Base-by-base conservation (phyloP, 2,888 invertebrate genomes). In the Alentia gelatinosa region DNA sequence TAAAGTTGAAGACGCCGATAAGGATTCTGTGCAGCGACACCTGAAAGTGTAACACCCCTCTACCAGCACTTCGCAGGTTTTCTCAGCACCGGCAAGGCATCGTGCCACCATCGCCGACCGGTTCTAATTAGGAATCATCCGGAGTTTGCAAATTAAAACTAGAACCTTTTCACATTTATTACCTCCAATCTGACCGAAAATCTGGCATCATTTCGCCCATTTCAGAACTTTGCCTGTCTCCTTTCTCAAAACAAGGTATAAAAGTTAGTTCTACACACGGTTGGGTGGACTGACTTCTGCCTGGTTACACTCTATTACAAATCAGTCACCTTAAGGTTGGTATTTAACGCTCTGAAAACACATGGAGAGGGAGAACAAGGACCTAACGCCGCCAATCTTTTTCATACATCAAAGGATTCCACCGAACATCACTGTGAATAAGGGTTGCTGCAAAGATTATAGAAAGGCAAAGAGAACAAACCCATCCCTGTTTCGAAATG, bases 1-100 rank as follows among this genome's bases (percentile, higher is more conserved):
- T 56, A 56, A 56, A 56, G 56, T 56, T 56, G n/a, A 56, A 56
- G 56, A 56, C n/a, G 56, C 56, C 56, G n/a, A 56, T 56, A n/a
- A n/a, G 56, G 56, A 56, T 56, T 56, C n/a, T n/a, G 56, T 56
- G 9, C n/a, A 56, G 56, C n/a, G 56, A 56, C 56, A 56, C 56
- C 56, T 56, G 7, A 47, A 12, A n/a, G 47, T 12, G 47, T 7
- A 19, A 47, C 9, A 47, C 9, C 9, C 9, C 47, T 47, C 19
- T 47, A 12, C 47, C 47, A 47, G 47, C 47, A 47, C 47, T 47
- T 47, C 19, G 47, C 47, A 47, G 47, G 19, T 56, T n/a, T 56
- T 56, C 23, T 56, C n/a, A 19, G 56, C 56, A 12, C 56, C 56
- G n/a, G 23, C 19, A 19, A 56, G 56, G 1, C n/a, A n/a, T 56